Conservation (phyloP, 2,113 vertebrate genomes). For the Hippopotamus amphibius region DNA sequence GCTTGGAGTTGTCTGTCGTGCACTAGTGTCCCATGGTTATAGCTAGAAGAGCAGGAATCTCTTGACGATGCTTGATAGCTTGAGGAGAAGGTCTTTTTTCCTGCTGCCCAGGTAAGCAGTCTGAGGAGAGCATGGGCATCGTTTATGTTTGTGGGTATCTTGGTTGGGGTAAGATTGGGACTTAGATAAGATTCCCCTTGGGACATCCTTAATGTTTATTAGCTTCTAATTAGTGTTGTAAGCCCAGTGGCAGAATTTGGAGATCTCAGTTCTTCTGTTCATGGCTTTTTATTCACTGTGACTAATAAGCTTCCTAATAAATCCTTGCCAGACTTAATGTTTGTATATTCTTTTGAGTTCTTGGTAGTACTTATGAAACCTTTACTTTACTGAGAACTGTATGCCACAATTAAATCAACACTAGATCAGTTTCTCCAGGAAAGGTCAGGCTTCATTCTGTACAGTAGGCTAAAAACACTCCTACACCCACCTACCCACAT, state of each 20-base stretch:
- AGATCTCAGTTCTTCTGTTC: conserved; percentile 71
- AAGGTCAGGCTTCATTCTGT: not conserved
- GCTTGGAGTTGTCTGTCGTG: conserved; percentile 49
- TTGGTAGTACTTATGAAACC: conserved; percentile 1
- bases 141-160: not conserved
- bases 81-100: not conserved
- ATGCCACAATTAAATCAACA: not conserved
- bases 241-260: conserved; percentile 60
- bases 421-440: not conserved
- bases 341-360: conserved; percentile 60
- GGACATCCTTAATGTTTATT: conserved; percentile 60
- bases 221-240: conserved; percentile 73
- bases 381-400: conserved; percentile 15
- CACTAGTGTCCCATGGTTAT: not conserved
- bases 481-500: not conserved
- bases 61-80: conserved; percentile 1
- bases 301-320: conserved; percentile 80
- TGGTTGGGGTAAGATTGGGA: not conserved
- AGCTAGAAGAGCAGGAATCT: conserved; percentile 51
- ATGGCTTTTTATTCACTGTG: conserved; percentile 78
- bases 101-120: not conserved
- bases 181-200: conserved; percentile 11
- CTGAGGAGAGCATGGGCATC: conserved; percentile 4
- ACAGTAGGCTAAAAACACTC: not conserved
- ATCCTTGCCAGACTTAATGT: conserved; percentile 66